Conservation (phyloP, 2,888 invertebrate species). For the Listrodromus nycthemerus region DNA sequence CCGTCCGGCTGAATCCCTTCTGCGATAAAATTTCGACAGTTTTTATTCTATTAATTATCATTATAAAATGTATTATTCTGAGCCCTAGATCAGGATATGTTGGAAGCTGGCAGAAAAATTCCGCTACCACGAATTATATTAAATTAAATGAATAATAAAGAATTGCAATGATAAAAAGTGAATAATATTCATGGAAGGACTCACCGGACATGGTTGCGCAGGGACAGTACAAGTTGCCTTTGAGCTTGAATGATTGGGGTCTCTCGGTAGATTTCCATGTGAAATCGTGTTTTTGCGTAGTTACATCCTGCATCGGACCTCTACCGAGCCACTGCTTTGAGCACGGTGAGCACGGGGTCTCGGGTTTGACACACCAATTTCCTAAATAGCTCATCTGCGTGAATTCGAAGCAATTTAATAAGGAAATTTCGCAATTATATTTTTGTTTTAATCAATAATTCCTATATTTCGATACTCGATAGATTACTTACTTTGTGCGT, state of each 20-base stretch:
- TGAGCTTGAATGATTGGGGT: slow-evolving; percentile 68
- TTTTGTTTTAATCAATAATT: background rate
- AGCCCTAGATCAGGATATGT: too few species aligned
- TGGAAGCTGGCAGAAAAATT: too few species aligned
- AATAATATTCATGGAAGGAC: background rate
- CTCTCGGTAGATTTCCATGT: slow-evolving; percentile 80
- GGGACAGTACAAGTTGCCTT: slow-evolving; percentile 74
- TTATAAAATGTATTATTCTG: too few species aligned
- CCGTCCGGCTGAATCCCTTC: too few species aligned
- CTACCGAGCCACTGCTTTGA: slow-evolving; percentile 81
- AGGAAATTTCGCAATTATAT: slow-evolving; percentile 7
- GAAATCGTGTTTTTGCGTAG: slow-evolving; percentile 91
- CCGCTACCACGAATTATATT: background rate
- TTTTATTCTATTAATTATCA: too few species aligned
- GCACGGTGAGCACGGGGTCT: slow-evolving; percentile 74
- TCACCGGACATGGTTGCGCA: slow-evolving; percentile 77
- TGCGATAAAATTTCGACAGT: too few species aligned
- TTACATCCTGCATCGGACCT: slow-evolving; percentile 90
- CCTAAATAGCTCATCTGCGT: slow-evolving; percentile 79
- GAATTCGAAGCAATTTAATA: background rate
- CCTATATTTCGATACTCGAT: slow-evolving; percentile 2
- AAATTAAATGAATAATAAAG: background rate
- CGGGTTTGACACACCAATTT: slow-evolving; percentile 78
- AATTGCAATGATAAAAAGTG: background rate
- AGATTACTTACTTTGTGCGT: slow-evolving; percentile 85